phyloP scores from a whole-genome alignment of 2,888 invertebrate genomes.

The Mythimna vitellina region DNA sequence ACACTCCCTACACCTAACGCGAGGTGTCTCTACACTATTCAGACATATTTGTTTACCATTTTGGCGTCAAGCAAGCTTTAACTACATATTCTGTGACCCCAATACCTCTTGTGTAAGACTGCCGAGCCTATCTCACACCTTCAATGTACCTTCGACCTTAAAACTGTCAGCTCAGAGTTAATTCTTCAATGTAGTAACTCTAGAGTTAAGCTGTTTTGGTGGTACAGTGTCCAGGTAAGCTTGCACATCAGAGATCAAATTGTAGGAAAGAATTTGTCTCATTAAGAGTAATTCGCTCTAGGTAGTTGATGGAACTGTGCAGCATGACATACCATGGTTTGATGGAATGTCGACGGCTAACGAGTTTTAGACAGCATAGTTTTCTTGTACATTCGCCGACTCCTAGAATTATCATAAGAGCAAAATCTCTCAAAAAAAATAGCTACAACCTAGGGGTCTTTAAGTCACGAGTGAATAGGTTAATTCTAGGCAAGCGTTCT shows the following conservation, averaged over 20 bases:
- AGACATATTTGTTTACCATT: conserved; percentile 55
- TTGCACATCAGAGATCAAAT: conserved; percentile 52
- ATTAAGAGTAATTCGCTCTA: conserved; percentile 36
- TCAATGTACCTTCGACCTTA: conserved; percentile 17
- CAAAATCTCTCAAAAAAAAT: too few relatives aligned
- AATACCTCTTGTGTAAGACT: conserved; percentile 70
- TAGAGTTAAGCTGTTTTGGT: conserved; percentile 3
- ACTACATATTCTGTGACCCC: conserved; percentile 72
- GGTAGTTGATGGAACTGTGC: conserved; percentile 4
- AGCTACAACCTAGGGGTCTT: too few relatives aligned
- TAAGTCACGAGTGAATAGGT: too few relatives aligned
- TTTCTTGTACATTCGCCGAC: conserved; percentile 22
- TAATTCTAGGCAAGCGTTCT: too few relatives aligned
- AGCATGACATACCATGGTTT: conserved; percentile 12
- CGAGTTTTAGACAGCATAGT: neutral
- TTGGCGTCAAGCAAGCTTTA: conserved; percentile 63
- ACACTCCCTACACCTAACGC: conserved; percentile 27
- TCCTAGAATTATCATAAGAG: neutral
- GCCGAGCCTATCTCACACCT: conserved; percentile 32
- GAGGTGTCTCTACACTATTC: conserved; percentile 36
- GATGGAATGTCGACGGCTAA: conserved; percentile 33
- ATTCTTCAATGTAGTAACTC: neutral
- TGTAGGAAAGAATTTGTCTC: conserved; percentile 64
- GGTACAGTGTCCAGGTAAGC: neutral
- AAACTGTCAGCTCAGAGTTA: neutral